Percentiles rank a stretch among this genome's conserved stretches.
phyloP scores from a whole-genome alignment of 2,797 vertebrate species.

The Amphiprion clarkii region DNA sequence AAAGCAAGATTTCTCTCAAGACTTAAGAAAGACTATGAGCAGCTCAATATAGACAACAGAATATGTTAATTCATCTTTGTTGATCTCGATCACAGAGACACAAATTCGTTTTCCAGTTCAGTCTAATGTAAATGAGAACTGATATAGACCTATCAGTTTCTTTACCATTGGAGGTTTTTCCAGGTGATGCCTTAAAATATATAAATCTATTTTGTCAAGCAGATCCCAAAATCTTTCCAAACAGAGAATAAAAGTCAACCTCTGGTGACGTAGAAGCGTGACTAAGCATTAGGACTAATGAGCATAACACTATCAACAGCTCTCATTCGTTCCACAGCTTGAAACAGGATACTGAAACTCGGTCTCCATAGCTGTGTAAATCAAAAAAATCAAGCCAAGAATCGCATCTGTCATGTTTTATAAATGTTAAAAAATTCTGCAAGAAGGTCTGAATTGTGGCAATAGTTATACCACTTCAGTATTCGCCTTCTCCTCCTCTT shows the following conservation, averaged over 20 bases:
- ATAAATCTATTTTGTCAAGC: neutral
- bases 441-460: neutral
- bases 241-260: neutral
- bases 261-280: neutral
- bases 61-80: too few relatives aligned
- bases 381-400: conserved; percentile 10
- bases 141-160: too few relatives aligned
- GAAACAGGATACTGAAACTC: neutral
- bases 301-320: neutral
- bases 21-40: too few relatives aligned
- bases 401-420: conserved; percentile 15
- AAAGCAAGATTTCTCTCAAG: too few relatives aligned
- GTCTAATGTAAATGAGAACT: too few relatives aligned
- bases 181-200: neutral
- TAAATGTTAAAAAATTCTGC: neutral
- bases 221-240: neutral
- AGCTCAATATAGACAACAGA: too few relatives aligned
- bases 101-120: too few relatives aligned
- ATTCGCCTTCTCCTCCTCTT: neutral
- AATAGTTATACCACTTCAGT: neutral
- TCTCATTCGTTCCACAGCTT: neutral
- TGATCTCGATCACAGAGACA: too few relatives aligned
- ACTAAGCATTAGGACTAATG: neutral
- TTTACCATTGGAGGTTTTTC: neutral
- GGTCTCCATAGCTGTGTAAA: neutral